A percentile compares a stretch with the other conserved stretches of the same genome.
These are phyloP conservation scores for Drosophila azteca DNA, from an alignment of 1,140 invertebrate species.

Conservation along the genomic window DNA sequence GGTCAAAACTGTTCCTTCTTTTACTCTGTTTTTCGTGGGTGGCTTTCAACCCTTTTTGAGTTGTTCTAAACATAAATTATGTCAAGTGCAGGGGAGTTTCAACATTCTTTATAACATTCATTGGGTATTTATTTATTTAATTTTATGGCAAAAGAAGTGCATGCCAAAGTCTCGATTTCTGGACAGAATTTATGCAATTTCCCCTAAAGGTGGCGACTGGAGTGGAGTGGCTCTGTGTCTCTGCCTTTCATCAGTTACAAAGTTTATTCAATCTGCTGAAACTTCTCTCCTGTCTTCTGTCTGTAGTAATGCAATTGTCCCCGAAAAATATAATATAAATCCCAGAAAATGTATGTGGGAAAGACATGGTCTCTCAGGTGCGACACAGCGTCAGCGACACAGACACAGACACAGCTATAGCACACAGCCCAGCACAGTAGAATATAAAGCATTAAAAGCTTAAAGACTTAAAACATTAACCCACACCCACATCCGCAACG, in stretches of 20 bases:
- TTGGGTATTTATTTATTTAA: conserved; percentile 47
- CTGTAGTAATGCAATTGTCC: conserved; percentile 45
- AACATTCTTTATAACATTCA: conserved; percentile 37
- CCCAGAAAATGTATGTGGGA: conserved; percentile 21
- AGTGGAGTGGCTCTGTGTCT: too few species aligned
- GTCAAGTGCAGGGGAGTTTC: conserved; percentile 10
- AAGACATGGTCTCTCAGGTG: conserved; percentile 30
- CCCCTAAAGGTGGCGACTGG: neutral
- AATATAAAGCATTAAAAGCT: conserved; percentile 72
- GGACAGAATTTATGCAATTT: conserved; percentile 12
- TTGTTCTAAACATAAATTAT: conserved; percentile 42
- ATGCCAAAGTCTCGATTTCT: conserved; percentile 11
- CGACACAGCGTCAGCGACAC: conserved; percentile 9
- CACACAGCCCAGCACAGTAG: conserved; percentile 26
- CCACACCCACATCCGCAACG: conserved; percentile 18
- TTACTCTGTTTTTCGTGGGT: conserved; percentile 6
- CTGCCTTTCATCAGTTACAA: conserved; percentile 31
- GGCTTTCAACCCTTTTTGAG: conserved; percentile 12
- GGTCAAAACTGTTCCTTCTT: conserved; percentile 31
- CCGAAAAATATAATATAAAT: conserved; percentile 40
- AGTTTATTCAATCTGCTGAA: conserved; percentile 36
- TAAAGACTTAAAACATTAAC: conserved; percentile 74
- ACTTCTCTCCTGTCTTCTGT: conserved; percentile 2
- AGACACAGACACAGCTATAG: neutral
- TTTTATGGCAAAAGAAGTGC: conserved; percentile 5